Base-by-base conservation (phyloP, 1,140 invertebrate genomes). In the Dreissena rostriformis region DNA sequence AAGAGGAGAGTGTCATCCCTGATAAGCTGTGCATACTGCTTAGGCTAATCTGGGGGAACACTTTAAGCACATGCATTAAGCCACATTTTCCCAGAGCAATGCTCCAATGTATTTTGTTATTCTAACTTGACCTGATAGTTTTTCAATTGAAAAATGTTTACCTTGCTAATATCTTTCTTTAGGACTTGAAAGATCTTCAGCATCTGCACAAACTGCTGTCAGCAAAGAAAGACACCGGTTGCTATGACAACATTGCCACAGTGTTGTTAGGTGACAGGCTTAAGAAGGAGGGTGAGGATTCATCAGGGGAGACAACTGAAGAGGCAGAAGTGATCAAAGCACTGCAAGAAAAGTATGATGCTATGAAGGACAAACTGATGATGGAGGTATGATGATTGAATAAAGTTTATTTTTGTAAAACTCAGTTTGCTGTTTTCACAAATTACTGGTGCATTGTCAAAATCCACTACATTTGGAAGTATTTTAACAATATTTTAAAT, bases 291-390 rank as follows among this genome's bases (percentile, higher is more conserved):
- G 81, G 65, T 72, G 73, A 66, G 26, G 81, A 61, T 49, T 74
- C 70, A 14, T 68, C 65, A 28, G 85, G 86, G 65, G 79, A 86
- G 49, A 65, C 70, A 63, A 85, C 86, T 19, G 80, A 86, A 55
- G 83, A 91, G 53, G 81, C 72, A 53, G 52, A 82, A 61, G 67
- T 92, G 28, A 57, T 92, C 19, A 82, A 89, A 66, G 92, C 88
- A 22, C 70, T 92, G 17, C 89, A 91, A 66, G 85, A 91, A 81
- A 92, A 92, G 72, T 92, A 92, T 85, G 91, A 92, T 83, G 87
- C 88, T 22, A 68, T 92, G 68, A 89, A 84, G 71, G 92, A 91
- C 61, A 92, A 92, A 84, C 84, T 92, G 12, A 76, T 92, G 28
- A 77, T 84, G 39, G 82, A 84, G 82, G 82, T 84, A 68, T 15